Evolutionary conservation across 2,797 vertebrate species (phyloP), one percentile per base, ranked within the genome.

Genomic region (Clamator glandarius): DNA sequence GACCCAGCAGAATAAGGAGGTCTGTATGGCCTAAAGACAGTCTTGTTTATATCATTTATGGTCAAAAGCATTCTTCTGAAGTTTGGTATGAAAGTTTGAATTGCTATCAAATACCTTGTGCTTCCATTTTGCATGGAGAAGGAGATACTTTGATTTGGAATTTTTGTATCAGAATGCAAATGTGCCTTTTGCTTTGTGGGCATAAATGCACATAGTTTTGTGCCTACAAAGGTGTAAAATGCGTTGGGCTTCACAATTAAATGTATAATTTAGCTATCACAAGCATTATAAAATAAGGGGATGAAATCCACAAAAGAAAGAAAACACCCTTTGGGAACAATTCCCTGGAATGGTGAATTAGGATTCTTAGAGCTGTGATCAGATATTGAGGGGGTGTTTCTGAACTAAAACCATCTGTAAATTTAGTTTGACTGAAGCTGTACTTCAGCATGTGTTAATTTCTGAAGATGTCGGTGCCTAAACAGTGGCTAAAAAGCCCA

Each of bases 1-100:
- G 97, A 99, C 99, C 2, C 99, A 99, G 93, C 99, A 99, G 97
- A 99, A 99, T 97, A 99, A 99, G 89, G 99, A 99, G 99, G 99
- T 99, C 58, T 91, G 98, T 96, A 48, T 52, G 25, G 68, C 26
- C 29, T 28, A 20, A 55, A 73, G 39, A 50, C 35, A 81, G 13
- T 17, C 31, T 57, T 42, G 31, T 55, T 69, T 55, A 52, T 54
- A 7, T 31, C 2, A 44, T 29, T 72, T 35, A 39, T 33, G 8
- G 23, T 79, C 74, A 75, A 66, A 84, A 66, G 6, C 13, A 23
- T 44, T 55, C 36, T 67, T 86, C 62, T 89, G 36, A 80, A 89
- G 16, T 84, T 70, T 61, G 26, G 7, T 54, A 28, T 74, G n/a
- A 50, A 67, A 62, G 4, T 81, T 88, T 84, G 18, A 28, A 39